These are phyloP conservation scores for Solen grandis DNA, from an alignment of 1,140 invertebrate genomes.

Conservation along the genomic window DNA sequence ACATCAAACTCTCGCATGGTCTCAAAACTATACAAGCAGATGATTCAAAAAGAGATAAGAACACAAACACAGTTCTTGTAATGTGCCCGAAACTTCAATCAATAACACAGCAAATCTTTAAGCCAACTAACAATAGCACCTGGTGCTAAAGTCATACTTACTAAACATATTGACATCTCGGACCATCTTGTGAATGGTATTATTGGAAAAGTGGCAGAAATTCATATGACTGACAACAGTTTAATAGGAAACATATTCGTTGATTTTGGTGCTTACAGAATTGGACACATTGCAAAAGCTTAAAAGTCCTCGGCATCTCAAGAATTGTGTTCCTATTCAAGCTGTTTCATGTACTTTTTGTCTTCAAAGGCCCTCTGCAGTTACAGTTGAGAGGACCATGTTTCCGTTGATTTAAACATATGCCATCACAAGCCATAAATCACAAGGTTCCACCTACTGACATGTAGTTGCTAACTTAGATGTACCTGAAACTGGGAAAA, in stretches of 20 bases:
- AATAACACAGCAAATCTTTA: too few relatives aligned
- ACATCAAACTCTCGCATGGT: too few relatives aligned
- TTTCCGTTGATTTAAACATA: slow-evolving; percentile 5
- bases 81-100: not conserved
- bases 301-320: not conserved
- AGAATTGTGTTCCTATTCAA: too few relatives aligned
- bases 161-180: too few relatives aligned
- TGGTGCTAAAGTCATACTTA: too few relatives aligned
- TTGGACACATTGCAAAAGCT: not conserved
- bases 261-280: not conserved
- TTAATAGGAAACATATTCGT: not conserved
- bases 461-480: slow-evolving; percentile 4
- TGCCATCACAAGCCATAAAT: slow-evolving; percentile 9
- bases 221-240: not conserved
- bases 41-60: too few relatives aligned
- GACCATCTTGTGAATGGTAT: too few relatives aligned
- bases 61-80: slow-evolving; percentile 27
- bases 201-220: not conserved
- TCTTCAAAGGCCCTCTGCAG: too few relatives aligned
- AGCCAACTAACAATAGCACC: too few relatives aligned
- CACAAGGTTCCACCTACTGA: not conserved
- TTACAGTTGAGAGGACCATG: slow-evolving; percentile 9
- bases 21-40: too few relatives aligned
- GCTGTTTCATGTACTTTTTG: too few relatives aligned
- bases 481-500: not conserved